Percentiles rank a stretch among this genome's conserved stretches.
phyloP scores from a whole-genome alignment of 1,140 invertebrate genomes.

The Sarcophaga bullata region DNA sequence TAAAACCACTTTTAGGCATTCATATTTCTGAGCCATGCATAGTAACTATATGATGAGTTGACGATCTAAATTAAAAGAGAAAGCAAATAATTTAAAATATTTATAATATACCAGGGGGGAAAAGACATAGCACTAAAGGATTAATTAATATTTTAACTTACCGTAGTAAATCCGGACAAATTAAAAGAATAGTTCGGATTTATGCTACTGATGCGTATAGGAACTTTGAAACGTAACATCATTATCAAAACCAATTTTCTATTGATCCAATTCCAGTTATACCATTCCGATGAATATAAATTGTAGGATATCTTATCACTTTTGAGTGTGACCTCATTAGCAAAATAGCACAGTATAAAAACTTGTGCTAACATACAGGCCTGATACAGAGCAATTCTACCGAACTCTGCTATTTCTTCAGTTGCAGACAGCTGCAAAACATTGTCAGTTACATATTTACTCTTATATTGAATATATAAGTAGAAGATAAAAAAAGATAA shows the following conservation, averaged over 20 bases:
- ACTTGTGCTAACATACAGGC: conserved; percentile 56
- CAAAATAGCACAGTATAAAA: conserved; percentile 59
- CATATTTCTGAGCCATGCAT: conserved; percentile 54
- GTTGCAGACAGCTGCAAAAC: conserved; percentile 51
- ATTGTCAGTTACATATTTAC: no score
- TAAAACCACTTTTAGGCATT: conserved; percentile 48
- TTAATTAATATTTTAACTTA: conserved; percentile 39
- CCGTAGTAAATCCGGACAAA: conserved; percentile 55
- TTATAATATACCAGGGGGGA: no score
- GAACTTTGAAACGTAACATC: conserved; percentile 51
- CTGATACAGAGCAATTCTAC: conserved; percentile 54
- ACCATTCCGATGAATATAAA: conserved; percentile 55
- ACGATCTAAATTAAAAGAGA: conserved; percentile 54
- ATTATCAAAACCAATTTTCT: conserved; percentile 52
- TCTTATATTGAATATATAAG: no score
- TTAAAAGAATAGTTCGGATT: conserved; percentile 54
- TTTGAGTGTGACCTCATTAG: conserved; percentile 53
- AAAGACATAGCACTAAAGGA: background rate
- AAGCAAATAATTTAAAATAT: conserved; percentile 6
- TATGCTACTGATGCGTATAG: conserved; percentile 52
- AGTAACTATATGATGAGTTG: conserved; percentile 60
- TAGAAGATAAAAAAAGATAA: background rate
- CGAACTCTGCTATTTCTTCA: conserved; percentile 42
- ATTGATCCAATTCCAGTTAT: conserved; percentile 49
- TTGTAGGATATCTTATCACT: conserved; percentile 50